Evolutionary conservation across 2,797 vertebrate genomes (phyloP), one percentile per base, ranked within the genome.

Genomic region (Eulemur albifrons): DNA sequence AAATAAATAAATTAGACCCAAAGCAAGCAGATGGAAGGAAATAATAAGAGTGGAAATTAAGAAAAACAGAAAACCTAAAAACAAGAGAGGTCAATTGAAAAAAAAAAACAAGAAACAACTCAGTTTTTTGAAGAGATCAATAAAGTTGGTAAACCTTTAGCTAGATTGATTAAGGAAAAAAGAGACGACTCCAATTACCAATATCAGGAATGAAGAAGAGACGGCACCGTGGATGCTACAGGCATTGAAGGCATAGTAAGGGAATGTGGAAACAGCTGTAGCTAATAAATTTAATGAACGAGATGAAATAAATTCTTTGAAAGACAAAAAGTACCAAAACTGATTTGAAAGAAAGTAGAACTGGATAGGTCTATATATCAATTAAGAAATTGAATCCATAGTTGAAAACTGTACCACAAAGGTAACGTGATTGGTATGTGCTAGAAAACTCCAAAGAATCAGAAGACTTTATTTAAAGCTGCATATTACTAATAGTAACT

Each of bases 151-250:
- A 21, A 48, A 63, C 32, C 7, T 54, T 38, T 67, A 76, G 48
- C 38, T 54, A 5, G 35, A 65, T 9, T 25, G 38, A 30, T 73
- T 17, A 15, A n/a, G 80, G 4, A 14, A 48, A 45, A 18, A n/a
- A n/a, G 32, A 52, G 23, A n/a, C 35, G n/a, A 48, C 7, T 15
- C 7, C 13, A 9, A 23, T 15, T 4, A 30, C 8, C 14, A 15
- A 4, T 10, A 13, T 17, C 7, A 23, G 43, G 32, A 35, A 61
- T 25, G 69, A 81, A 27, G 23, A 82, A 89, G 80, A 72, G n/a
- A 5, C 0, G 0, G 38, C 25, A 17, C 25, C 2, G 2, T 8
- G 23, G 25, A 20, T 4, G n/a, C 8, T 2, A 13, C 0, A 57
- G 63, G 27, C 48, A 18, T 18, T 30, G 13, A 67, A 6, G n/a